These are phyloP conservation scores for Tamias sibiricus DNA, from an alignment of 2,113 vertebrate genomes.

Conservation along the genomic window DNA sequence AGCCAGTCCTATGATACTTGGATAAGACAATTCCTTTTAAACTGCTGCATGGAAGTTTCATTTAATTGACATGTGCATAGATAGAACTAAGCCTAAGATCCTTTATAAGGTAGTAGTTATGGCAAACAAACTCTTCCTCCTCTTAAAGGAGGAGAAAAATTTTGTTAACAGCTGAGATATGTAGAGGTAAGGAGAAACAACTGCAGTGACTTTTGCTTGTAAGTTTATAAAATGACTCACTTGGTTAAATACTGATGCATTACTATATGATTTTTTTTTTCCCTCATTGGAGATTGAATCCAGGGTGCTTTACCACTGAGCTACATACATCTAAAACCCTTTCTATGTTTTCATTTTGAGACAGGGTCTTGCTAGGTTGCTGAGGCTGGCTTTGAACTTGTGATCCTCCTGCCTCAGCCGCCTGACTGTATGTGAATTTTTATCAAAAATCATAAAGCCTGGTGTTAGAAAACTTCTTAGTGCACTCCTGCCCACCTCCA, in stretches of 20 bases:
- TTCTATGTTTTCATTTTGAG: no score
- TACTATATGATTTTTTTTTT: neutral
- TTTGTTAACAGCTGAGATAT: neutral
- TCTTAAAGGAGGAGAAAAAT: neutral
- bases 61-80: neutral
- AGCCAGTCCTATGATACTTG: neutral
- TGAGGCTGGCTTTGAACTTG: no score
- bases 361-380: no score
- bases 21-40: slow-evolving; percentile 15
- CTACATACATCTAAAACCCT: no score
- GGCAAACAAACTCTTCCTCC: neutral
- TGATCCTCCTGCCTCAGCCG: no score
- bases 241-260: neutral
- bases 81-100: neutral
- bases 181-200: neutral
- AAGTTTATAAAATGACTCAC: neutral
- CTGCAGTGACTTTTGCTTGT: neutral
- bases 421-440: neutral
- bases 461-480: neutral
- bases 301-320: no score
- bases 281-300: no score
- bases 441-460: neutral
- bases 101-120: neutral
- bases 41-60: neutral
- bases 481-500: neutral